phyloP scores from a whole-genome alignment of 2,113 vertebrate species.

The Nesogale talazaci region DNA sequence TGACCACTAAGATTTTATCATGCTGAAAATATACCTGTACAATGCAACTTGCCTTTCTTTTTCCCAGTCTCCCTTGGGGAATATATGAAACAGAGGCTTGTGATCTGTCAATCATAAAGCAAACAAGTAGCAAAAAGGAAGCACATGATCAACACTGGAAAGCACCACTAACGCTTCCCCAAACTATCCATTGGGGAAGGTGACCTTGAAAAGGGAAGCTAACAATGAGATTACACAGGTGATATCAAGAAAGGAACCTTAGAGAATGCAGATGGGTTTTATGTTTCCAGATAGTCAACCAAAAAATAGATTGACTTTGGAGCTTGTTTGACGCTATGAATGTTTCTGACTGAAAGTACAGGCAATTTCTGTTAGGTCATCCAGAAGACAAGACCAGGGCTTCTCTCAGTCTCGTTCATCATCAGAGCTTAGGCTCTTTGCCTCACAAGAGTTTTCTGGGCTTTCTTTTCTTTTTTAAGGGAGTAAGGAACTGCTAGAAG shows the following conservation, averaged over 20 bases:
- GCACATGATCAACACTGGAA: neutral
- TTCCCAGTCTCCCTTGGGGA: neutral
- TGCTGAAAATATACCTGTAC: neutral
- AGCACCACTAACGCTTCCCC: neutral
- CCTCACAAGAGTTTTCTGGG: neutral
- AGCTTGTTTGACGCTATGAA: neutral
- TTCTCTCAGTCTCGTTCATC: neutral
- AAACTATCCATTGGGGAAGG: neutral
- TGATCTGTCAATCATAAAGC: neutral
- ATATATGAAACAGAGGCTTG: neutral
- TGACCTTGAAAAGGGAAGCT: neutral
- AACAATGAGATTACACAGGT: neutral
- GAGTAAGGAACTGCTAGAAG: neutral
- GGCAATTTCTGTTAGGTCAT: neutral
- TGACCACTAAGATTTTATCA: neutral
- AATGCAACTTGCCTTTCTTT: neutral
- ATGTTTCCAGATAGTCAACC: conserved; percentile 49
- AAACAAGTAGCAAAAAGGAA: neutral
- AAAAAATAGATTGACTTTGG: neutral
- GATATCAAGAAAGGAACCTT: conserved; percentile 8
- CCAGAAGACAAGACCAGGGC: neutral
- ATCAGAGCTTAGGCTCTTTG: neutral
- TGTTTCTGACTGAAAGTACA: neutral
- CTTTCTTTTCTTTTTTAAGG: neutral
- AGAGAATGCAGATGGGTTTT: neutral